Evolutionary conservation across 2,888 invertebrate species (phyloP).

Genomic region (Nomada lathburiana): DNA sequence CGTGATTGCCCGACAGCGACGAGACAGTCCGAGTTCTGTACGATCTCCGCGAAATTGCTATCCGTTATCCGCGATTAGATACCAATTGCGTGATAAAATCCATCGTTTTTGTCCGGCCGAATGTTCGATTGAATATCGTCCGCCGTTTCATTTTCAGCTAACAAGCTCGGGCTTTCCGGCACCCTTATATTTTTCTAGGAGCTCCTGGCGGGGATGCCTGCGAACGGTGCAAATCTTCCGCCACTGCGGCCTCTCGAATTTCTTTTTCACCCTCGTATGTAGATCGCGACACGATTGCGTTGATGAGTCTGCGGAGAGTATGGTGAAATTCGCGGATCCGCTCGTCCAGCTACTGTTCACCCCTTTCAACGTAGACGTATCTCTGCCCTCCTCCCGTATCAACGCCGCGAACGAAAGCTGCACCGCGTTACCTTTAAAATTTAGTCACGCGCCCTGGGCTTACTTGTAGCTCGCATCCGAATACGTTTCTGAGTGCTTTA

Average conservation of each 20-base stretch:
- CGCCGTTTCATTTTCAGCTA: background rate
- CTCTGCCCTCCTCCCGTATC: background rate
- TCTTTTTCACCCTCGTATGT: slow-evolving; percentile 22
- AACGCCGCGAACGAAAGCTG: no score
- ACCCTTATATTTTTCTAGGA: slow-evolving; percentile 37
- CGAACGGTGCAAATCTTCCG: slow-evolving; percentile 65
- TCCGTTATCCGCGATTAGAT: background rate
- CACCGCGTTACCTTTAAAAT: slow-evolving; percentile 24
- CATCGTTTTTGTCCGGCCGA: no score
- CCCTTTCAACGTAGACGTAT: background rate
- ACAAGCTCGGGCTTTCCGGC: slow-evolving; percentile 1
- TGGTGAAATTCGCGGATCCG: slow-evolving; percentile 31
- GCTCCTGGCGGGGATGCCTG: slow-evolving; percentile 35
- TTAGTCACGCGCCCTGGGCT: slow-evolving; percentile 38
- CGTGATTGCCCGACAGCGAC: slow-evolving; percentile 15
- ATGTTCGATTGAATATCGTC: no score
- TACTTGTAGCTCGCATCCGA: slow-evolving; percentile 10
- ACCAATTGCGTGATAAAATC: background rate
- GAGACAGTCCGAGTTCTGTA: background rate
- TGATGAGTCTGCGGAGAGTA: slow-evolving; percentile 52
- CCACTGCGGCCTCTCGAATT: slow-evolving; percentile 49
- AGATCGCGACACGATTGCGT: slow-evolving; percentile 21
- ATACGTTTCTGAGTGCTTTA: slow-evolving; percentile 39
- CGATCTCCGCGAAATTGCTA: background rate
- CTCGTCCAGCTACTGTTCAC: slow-evolving; percentile 5